phyloP scores from a whole-genome alignment of 2,797 vertebrate genomes.

The Buphagus erythrorhynchus region DNA sequence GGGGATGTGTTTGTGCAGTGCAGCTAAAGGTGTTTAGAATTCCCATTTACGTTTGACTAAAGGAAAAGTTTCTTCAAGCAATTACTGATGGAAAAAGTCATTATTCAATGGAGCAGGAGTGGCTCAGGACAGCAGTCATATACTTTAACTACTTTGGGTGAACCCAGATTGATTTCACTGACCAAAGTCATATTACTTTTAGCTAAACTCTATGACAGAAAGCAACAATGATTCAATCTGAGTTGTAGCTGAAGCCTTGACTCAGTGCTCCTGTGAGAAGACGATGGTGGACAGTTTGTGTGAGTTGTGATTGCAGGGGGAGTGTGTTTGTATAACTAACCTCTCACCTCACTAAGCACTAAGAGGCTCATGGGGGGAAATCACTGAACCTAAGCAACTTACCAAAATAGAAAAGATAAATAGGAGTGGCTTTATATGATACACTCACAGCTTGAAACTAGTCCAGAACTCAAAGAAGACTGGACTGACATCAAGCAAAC shows the following conservation, averaged over 20 bases:
- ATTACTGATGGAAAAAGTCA: background rate
- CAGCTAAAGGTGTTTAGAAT: background rate
- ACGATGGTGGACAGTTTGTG: background rate
- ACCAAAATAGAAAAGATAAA: background rate
- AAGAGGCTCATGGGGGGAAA: background rate
- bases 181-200: background rate
- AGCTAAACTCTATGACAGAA: background rate
- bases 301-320: background rate
- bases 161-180: background rate
- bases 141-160: background rate
- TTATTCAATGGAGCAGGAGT: background rate
- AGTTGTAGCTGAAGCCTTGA: background rate
- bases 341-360: background rate
- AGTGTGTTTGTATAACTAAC: background rate
- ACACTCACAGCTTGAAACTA: background rate
- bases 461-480: background rate
- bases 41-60: background rate
- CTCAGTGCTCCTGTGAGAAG: background rate
- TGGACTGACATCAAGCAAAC: background rate
- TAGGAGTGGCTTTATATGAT: background rate
- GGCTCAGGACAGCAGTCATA: background rate
- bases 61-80: background rate
- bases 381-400: background rate
- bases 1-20: background rate
- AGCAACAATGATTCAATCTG: background rate